Evolutionary conservation across 2,113 vertebrate species (phyloP).

Genomic region (Rattus norvegicus): DNA sequence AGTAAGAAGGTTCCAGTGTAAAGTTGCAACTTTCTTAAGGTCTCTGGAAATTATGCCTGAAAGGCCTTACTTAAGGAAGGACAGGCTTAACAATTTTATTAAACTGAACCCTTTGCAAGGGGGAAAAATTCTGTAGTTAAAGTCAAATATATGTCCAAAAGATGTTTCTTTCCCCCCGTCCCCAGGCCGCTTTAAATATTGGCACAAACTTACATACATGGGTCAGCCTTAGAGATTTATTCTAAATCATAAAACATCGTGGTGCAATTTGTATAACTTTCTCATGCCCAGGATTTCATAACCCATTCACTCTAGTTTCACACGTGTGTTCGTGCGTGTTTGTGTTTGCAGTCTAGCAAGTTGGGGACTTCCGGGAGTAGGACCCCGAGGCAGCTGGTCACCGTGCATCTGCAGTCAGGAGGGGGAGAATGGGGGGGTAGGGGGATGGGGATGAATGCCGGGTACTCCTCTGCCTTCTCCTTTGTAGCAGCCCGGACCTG

Average conservation of each 20-base stretch:
- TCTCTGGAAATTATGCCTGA: conserved; percentile 23
- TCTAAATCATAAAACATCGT: conserved; percentile 45
- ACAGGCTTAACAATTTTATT: not conserved
- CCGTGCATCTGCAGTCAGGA: not conserved
- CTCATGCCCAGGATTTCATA: not conserved
- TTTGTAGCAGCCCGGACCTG: not conserved
- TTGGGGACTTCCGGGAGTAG: not conserved
- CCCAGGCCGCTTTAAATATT: not conserved
- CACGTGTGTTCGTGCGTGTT: not conserved
- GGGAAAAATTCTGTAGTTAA: conserved; percentile 12
- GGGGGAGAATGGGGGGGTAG: not conserved
- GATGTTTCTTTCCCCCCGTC: conserved; percentile 60
- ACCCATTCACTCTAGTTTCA: not conserved
- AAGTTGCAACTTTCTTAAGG: conserved; percentile 35
- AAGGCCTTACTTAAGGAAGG: not conserved
- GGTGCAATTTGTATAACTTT: conserved; percentile 51
- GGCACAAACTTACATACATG: conserved; percentile 28
- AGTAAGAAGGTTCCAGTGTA: conserved; percentile 30
- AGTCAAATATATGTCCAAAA: conserved; percentile 63
- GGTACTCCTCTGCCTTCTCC: not conserved
- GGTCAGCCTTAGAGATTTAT: conserved; percentile 27
- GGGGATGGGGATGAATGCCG: too few species aligned
- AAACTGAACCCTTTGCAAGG: not conserved
- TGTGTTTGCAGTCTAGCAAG: not conserved
- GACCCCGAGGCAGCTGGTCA: not conserved